Percentiles rank a stretch among this genome's conserved stretches.
Conservation (phyloP, 2,113 vertebrate genomes). For the Uria aalge region DNA sequence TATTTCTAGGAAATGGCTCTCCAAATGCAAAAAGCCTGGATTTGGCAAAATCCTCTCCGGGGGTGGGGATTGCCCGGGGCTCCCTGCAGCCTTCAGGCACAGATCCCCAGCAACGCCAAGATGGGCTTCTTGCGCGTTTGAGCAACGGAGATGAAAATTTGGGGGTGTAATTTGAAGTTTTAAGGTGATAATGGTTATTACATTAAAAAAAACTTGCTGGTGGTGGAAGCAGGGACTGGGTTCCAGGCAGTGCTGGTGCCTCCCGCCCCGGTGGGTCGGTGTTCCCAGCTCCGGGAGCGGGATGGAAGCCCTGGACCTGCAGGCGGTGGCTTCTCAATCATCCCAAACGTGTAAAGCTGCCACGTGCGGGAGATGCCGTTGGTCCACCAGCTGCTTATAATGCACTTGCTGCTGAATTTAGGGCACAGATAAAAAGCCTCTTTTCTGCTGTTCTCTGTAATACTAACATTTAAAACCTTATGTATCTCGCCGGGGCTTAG, state of each 20-base stretch:
- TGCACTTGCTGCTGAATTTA: neutral
- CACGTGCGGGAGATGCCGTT: neutral
- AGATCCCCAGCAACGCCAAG: too few species aligned
- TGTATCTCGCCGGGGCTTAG: fast-evolving
- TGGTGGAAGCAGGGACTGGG: neutral
- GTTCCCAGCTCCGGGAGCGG: neutral
- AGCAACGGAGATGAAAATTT: fast-evolving
- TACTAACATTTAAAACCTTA: fast-evolving
- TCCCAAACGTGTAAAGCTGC: neutral
- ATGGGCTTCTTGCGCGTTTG: fast-evolving
- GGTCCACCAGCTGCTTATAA: too few species aligned
- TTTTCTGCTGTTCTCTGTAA: neutral
- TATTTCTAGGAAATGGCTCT: neutral
- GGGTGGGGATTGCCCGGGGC: neutral
- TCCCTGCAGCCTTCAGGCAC: neutral
- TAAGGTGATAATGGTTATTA: neutral
- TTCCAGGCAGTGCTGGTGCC: neutral
- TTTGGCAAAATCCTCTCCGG: neutral
- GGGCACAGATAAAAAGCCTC: neutral
- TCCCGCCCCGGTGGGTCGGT: too few species aligned
- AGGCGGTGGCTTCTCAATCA: neutral
- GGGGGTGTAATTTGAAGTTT: neutral
- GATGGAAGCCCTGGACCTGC: neutral
- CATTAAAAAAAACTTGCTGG: neutral
- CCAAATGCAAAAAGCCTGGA: neutral